Percentiles rank a stretch among this genome's conserved stretches.
These are phyloP conservation scores for Byasa hedistus DNA, from an alignment of 2,888 invertebrate species.

Conservation along the genomic window DNA sequence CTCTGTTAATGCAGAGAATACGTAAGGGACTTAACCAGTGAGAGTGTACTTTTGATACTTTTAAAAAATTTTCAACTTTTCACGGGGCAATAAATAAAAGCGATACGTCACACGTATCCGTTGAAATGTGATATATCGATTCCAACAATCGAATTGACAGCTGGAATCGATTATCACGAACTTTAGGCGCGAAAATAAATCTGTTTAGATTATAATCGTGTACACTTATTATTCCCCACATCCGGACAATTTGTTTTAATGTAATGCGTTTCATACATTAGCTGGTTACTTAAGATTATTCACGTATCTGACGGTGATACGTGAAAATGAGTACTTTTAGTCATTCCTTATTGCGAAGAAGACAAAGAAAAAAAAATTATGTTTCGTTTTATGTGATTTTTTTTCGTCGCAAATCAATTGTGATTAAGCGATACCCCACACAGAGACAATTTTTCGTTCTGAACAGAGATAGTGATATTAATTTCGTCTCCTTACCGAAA, in stretches of 20 bases:
- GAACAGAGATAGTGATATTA: too few relatives aligned
- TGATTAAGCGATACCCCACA: too few relatives aligned
- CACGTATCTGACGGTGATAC: slow-evolving; percentile 21
- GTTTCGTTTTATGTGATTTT: not conserved
- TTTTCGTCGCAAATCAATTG: too few relatives aligned
- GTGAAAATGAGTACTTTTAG: slow-evolving; percentile 11
- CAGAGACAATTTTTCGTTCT: too few relatives aligned
- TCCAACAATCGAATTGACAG: slow-evolving; percentile 31
- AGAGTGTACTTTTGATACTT: not conserved
- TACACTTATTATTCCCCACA: slow-evolving; percentile 23
- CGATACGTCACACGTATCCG: slow-evolving; percentile 17
- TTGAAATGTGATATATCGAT: slow-evolving; percentile 28
- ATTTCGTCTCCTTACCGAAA: too few relatives aligned
- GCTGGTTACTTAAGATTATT: slow-evolving; percentile 24
- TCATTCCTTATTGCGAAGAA: slow-evolving; percentile 10
- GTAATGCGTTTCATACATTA: slow-evolving; percentile 28
- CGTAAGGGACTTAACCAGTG: not conserved
- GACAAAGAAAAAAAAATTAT: slow-evolving; percentile 4
- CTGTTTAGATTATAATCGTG: slow-evolving; percentile 28
- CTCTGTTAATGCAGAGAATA: not conserved
- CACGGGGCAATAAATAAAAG: slow-evolving; percentile 3
- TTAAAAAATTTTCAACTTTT: not conserved
- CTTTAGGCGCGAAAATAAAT: slow-evolving; percentile 31
- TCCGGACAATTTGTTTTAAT: slow-evolving; percentile 25
- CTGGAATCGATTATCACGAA: slow-evolving; percentile 30